Percentiles rank a stretch among this genome's conserved stretches.
phyloP scores from a whole-genome alignment of 2,888 invertebrate species.

The Bhutanitis thaidina region DNA sequence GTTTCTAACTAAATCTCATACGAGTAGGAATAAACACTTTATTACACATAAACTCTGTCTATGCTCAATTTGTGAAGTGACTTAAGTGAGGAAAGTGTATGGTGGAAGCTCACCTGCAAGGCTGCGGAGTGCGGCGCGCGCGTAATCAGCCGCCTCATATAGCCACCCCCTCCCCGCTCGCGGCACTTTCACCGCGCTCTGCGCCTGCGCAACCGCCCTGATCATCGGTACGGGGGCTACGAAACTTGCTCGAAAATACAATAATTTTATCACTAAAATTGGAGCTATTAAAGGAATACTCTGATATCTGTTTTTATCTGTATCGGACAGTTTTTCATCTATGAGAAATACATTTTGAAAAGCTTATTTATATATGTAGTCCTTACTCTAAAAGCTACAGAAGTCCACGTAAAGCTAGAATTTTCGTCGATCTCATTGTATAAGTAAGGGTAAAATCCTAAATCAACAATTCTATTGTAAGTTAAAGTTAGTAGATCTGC shows the following conservation, averaged over 20 bases:
- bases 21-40: conserved; percentile 11
- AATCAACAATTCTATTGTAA: too few relatives aligned
- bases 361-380: too few relatives aligned
- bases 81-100: conserved; percentile 18
- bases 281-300: too few relatives aligned
- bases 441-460: too few relatives aligned
- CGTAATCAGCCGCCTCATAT: conserved; percentile 51
- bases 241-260: conserved; percentile 15
- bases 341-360: too few relatives aligned
- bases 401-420: too few relatives aligned
- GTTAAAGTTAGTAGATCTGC: too few relatives aligned
- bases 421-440: too few relatives aligned
- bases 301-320: too few relatives aligned
- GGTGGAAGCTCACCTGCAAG: conserved; percentile 56
- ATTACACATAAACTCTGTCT: conserved; percentile 11
- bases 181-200: conserved; percentile 56
- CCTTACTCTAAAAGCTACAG: too few relatives aligned
- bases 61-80: background rate
- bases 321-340: too few relatives aligned
- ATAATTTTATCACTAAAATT: too few relatives aligned
- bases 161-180: conserved; percentile 42
- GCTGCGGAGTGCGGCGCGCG: conserved; percentile 68
- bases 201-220: conserved; percentile 31
- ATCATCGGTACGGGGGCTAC: conserved; percentile 20
- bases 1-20: background rate